Conservation (phyloP, 2,797 vertebrate genomes). For the Thamnophis elegans region DNA sequence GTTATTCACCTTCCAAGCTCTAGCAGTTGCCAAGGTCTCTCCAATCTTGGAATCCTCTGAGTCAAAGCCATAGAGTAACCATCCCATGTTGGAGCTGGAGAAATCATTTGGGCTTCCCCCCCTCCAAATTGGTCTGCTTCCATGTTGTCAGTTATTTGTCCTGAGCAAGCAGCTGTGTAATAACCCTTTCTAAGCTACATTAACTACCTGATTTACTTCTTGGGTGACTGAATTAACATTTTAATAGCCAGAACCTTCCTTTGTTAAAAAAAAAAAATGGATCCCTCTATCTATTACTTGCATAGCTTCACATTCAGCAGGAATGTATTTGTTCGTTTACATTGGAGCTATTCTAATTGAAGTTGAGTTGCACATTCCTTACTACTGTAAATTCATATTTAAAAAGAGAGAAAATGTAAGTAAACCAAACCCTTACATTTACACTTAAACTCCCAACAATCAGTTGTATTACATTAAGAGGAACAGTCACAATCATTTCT, state of each 20-base stretch:
- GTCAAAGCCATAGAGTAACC: not conserved
- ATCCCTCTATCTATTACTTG: not conserved
- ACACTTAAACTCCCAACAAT: not conserved
- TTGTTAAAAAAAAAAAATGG: not conserved
- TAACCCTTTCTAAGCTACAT: not conserved
- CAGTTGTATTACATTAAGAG: not conserved
- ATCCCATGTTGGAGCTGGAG: not conserved
- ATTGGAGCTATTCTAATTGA: not conserved
- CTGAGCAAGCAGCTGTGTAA: not conserved
- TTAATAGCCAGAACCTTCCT: not conserved
- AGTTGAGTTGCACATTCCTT: not conserved
- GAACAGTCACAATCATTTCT: not conserved
- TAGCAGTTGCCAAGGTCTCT: not conserved
- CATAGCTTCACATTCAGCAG: not conserved
- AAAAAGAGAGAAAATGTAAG: not conserved
- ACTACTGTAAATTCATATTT: not conserved
- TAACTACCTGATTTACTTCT: not conserved
- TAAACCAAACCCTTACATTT: not conserved
- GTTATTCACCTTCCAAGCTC: not conserved
- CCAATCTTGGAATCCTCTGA: not conserved
- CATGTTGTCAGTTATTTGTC: not conserved
- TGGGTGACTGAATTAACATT: not conserved
- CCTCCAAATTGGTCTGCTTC: not conserved
- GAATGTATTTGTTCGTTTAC: not conserved
- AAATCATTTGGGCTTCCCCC: not conserved